Evolutionary conservation across 1,140 invertebrate genomes (phyloP).

Genomic region (Atta texana): DNA sequence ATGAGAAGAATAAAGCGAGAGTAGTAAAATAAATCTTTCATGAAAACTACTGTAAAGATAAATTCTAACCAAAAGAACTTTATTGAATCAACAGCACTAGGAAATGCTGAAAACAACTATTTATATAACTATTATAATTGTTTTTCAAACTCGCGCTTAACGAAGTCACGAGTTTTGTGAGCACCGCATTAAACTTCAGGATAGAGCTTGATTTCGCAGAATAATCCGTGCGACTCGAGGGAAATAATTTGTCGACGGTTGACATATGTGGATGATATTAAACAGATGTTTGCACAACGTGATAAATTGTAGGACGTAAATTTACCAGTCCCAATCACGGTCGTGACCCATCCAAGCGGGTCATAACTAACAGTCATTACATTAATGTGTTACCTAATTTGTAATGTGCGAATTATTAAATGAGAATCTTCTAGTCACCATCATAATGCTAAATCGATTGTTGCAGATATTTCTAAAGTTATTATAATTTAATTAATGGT

Average conservation of each 20-base stretch:
- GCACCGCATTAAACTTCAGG: background rate
- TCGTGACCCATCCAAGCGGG: conserved; percentile 32
- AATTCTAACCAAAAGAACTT: background rate
- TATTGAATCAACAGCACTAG: background rate
- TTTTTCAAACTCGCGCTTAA: background rate
- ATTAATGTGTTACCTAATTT: conserved; percentile 16
- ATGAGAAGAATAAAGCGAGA: background rate
- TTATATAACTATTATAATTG: background rate
- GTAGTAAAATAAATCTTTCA: conserved; percentile 8
- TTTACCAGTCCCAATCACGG: conserved; percentile 40
- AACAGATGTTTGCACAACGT: conserved; percentile 51
- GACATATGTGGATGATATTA: conserved; percentile 51
- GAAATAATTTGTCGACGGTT: conserved; percentile 54
- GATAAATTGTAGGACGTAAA: conserved; percentile 53
- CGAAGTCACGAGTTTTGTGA: conserved; percentile 7
- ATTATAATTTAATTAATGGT: background rate
- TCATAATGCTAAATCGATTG: background rate
- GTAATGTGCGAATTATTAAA: conserved; percentile 37
- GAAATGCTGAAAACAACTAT: background rate
- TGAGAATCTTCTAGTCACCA: background rate
- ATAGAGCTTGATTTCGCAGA: conserved; percentile 25
- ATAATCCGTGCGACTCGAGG: conserved; percentile 15
- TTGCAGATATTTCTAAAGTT: background rate
- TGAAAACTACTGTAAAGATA: background rate
- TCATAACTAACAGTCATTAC: conserved; percentile 39